These are phyloP conservation scores for Gorsachius magnificus DNA, from an alignment of 2,797 vertebrate species.

Conservation along the genomic window DNA sequence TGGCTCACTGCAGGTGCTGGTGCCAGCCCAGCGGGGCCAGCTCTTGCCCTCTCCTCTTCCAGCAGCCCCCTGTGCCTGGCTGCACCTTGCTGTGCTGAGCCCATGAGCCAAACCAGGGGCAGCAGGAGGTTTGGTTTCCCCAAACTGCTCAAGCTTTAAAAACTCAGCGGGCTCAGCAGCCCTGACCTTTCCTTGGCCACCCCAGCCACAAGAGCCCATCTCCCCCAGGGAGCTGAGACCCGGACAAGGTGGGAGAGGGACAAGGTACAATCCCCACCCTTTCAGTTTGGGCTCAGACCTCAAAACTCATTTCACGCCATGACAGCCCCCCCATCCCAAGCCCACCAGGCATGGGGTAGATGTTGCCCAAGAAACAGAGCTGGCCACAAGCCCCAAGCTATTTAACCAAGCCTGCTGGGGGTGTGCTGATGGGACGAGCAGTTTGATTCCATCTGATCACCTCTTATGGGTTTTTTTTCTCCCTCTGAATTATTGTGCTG, in stretches of 20 bases:
- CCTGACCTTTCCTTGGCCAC: not conserved
- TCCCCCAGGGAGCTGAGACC: not conserved
- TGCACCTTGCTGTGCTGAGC: not conserved
- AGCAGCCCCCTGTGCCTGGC: not conserved
- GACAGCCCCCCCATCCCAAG: not conserved
- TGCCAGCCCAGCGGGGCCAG: not conserved
- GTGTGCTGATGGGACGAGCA: fast-evolving
- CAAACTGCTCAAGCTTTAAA: not conserved
- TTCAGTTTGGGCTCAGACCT: not conserved
- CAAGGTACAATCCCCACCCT: not conserved
- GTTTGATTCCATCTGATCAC: not conserved
- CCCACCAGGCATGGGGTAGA: not conserved
- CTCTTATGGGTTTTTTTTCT: fast-evolving
- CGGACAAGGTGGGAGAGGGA: not conserved
- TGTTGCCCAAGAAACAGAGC: not conserved
- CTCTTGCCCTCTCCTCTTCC: not conserved
- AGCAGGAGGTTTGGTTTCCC: not conserved
- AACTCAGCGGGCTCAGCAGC: not conserved
- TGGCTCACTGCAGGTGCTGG: not conserved
- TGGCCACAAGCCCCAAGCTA: not conserved
- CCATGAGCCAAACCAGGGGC: not conserved
- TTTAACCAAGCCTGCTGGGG: not conserved
- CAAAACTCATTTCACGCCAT: not conserved
- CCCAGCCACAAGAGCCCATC: not conserved
- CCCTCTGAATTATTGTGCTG: not conserved